Conservation (phyloP, 2,888 invertebrate genomes). For the Girardia tigrina region DNA sequence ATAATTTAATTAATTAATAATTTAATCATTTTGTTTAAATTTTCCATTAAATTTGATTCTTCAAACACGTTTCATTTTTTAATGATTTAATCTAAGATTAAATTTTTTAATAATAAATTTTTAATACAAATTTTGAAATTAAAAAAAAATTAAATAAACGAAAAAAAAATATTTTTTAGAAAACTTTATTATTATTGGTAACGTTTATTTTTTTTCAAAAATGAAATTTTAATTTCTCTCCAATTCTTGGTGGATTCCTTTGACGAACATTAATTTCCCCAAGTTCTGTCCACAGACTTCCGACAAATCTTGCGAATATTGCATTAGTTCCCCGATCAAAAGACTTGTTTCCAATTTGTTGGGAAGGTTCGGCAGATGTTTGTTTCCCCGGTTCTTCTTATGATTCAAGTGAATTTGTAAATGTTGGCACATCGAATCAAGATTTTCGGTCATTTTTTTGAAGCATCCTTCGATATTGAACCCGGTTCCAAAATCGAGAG, state of each 20-base stretch:
- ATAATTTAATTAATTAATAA: too few species aligned
- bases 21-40: too few species aligned
- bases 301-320: constrained; percentile 81
- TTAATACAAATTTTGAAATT: too few species aligned
- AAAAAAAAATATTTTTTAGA: too few species aligned
- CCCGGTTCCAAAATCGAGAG: not conserved
- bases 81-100: too few species aligned
- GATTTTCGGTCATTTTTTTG: not conserved
- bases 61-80: too few species aligned
- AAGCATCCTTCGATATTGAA: not conserved
- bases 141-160: too few species aligned
- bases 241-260: constrained; percentile 10
- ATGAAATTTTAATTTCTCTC: too few species aligned
- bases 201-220: too few species aligned
- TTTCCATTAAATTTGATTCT: too few species aligned
- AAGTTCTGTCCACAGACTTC: constrained; percentile 90
- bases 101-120: too few species aligned
- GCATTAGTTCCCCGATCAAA: constrained; percentile 78
- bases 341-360: constrained; percentile 74
- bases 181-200: too few species aligned
- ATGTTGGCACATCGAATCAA: not conserved
- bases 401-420: not conserved
- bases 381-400: not conserved
- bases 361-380: constrained; percentile 47
- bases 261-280: constrained; percentile 82